phyloP scores from a whole-genome alignment of 2,888 invertebrate genomes.

The Rhopalosiphum nymphaeae region DNA sequence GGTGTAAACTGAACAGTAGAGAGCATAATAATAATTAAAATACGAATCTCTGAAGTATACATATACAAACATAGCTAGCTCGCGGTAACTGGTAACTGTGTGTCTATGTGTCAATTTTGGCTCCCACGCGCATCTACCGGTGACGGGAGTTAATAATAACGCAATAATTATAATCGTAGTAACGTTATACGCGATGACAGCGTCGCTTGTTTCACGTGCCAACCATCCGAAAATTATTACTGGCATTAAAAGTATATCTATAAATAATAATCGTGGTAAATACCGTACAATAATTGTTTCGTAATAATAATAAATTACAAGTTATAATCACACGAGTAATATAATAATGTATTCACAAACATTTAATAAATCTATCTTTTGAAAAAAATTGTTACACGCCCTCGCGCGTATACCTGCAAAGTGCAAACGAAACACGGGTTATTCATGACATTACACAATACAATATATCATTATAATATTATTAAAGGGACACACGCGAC shows the following conservation, averaged over 20 bases:
- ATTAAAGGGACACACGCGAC: neutral
- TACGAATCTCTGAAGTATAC: neutral
- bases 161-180: constrained; percentile 8
- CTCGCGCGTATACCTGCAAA: neutral
- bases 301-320: neutral
- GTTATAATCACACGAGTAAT: neutral
- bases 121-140: neutral
- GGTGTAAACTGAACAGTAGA: neutral
- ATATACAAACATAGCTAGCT: neutral
- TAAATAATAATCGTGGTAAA: neutral
- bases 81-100: neutral
- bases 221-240: neutral
- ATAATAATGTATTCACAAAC: neutral
- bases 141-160: constrained; percentile 3
- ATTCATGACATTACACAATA: neutral
- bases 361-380: neutral
- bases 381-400: neutral
- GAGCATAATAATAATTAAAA: neutral
- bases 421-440: neutral
- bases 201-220: neutral
- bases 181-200: neutral
- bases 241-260: neutral
- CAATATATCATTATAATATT: neutral
- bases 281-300: neutral
- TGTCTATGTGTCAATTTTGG: neutral